Conservation (phyloP, 2,797 vertebrate species). For the Pantherophis vulpinus region DNA sequence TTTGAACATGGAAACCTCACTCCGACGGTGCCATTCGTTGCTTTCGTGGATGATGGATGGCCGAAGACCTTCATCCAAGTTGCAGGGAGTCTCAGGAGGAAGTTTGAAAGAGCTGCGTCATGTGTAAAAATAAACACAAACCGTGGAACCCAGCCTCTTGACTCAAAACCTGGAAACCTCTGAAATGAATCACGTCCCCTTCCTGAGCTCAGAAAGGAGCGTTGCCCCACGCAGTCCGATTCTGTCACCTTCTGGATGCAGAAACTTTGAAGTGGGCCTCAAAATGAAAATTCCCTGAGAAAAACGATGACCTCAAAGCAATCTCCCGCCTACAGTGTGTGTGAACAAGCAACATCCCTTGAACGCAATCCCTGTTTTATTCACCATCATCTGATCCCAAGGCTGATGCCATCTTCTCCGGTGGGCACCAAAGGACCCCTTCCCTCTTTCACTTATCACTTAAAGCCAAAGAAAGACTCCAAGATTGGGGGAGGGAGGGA, state of each 20-base stretch:
- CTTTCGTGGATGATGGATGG: neutral
- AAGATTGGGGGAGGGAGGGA: neutral
- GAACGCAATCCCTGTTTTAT: no score
- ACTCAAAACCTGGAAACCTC: neutral
- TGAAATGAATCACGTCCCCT: neutral
- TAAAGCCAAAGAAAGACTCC: neutral
- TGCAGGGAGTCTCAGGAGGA: neutral
- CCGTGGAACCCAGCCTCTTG: neutral
- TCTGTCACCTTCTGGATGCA: neutral
- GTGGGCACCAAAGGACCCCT: neutral
- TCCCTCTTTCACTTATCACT: neutral
- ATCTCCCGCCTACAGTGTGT: neutral
- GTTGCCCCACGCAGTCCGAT: neutral
- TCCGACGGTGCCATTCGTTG: accelerated
- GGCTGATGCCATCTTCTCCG: neutral
- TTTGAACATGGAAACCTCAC: neutral
- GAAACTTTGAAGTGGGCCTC: neutral
- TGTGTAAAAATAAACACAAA: neutral
- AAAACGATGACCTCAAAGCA: neutral
- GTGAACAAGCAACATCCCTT: neutral
- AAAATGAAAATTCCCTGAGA: neutral
- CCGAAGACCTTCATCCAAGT: neutral
- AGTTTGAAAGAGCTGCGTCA: neutral
- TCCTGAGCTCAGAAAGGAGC: neutral
- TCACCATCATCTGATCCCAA: neutral